These are phyloP conservation scores for Cinclus mexicanus DNA, from an alignment of 2,113 vertebrate species.

Conservation along the genomic window DNA sequence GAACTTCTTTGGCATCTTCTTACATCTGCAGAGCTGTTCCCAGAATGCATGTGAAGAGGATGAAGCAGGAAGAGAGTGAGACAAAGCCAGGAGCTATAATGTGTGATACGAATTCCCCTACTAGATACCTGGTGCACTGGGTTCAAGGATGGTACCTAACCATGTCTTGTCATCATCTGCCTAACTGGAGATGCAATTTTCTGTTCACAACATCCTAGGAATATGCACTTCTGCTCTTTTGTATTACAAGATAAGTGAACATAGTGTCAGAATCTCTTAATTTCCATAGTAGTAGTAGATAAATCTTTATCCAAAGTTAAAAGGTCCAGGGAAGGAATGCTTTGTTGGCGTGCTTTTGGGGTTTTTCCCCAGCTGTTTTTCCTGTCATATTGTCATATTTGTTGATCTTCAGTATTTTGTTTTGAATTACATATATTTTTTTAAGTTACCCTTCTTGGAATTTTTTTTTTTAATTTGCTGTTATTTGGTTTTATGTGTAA, in stretches of 20 bases:
- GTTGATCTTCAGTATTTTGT: not conserved
- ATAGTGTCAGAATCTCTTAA: not conserved
- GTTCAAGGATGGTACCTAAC: not conserved
- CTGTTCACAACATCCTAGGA: not conserved
- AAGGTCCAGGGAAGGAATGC: not conserved
- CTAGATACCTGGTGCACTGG: not conserved
- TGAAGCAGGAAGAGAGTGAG: not conserved
- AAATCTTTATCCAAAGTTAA: not conserved
- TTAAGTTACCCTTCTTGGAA: not conserved
- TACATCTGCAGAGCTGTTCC: not conserved
- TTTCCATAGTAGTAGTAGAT: not conserved
- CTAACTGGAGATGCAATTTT: not conserved
- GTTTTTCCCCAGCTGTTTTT: not conserved
- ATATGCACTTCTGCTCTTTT: not conserved
- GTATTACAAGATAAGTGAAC: not conserved
- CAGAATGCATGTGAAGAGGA: not conserved
- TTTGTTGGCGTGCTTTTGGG: not conserved
- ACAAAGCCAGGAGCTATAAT: not conserved
- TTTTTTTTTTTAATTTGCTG: not conserved
- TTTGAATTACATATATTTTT: not conserved
- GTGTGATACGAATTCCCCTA: not conserved
- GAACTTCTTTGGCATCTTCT: not conserved
- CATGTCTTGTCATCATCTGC: not conserved
- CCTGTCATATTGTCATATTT: not conserved
- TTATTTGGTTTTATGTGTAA: not conserved